Evolutionary conservation across 2,888 invertebrate genomes (phyloP).

Genomic region (Agrotis ipsilon): DNA sequence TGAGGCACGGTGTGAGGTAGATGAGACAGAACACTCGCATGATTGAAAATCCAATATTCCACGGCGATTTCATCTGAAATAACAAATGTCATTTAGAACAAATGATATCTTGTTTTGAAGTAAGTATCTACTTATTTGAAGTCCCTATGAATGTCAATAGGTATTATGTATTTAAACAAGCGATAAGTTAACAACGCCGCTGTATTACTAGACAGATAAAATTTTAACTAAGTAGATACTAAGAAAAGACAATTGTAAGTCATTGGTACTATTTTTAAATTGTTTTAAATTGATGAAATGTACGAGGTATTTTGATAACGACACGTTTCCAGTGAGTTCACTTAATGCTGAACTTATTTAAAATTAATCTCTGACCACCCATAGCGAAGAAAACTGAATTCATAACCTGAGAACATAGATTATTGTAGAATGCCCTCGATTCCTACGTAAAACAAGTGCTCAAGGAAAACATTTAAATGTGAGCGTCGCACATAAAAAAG

Average conservation of each 20-base stretch:
- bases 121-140: background rate
- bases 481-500: no score
- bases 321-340: no score
- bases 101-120: background rate
- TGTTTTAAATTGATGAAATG: background rate
- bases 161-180: constrained; percentile 9
- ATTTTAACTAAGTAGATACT: background rate
- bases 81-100: background rate
- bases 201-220: background rate
- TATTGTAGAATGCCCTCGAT: no score
- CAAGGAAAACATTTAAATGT: no score
- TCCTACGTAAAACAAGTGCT: no score
- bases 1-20: constrained; percentile 84
- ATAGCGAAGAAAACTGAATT: no score
- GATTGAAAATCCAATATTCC: constrained; percentile 89
- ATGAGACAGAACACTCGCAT: constrained; percentile 84
- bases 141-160: background rate
- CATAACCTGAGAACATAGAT: no score
- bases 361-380: no score
- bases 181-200: background rate
- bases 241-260: constrained; percentile 4
- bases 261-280: background rate
- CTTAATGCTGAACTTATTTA: no score
- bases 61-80: constrained; percentile 90
- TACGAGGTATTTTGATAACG: no score